Conservation (phyloP, 2,888 invertebrate genomes). For the Myathropa florea region DNA sequence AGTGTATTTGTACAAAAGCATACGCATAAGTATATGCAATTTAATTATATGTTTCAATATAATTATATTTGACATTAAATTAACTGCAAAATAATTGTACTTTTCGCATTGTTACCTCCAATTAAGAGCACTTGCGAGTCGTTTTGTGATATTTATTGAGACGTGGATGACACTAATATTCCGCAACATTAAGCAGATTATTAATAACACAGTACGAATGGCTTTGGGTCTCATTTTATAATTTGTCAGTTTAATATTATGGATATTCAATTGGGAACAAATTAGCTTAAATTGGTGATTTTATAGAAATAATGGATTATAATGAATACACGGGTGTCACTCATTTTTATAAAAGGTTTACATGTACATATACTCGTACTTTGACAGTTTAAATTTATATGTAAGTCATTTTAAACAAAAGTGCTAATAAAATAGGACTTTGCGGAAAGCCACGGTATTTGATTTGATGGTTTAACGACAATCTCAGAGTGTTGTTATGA, state of each 20-base stretch:
- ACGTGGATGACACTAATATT: not conserved
- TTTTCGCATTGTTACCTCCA: not conserved
- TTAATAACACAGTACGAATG: not conserved
- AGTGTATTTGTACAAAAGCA: not conserved
- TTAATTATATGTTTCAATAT: not conserved
- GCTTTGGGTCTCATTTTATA: not conserved
- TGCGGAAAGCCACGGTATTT: no score
- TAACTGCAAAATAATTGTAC: not conserved
- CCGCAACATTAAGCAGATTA: not conserved
- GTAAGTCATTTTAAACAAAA: no score
- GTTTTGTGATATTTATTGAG: not conserved
- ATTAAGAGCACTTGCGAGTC: not conserved
- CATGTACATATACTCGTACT: no score
- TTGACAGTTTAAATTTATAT: no score
- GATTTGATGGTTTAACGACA: no score
- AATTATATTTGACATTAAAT: not conserved
- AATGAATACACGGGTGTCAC: not conserved
- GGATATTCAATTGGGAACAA: not conserved
- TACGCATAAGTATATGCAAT: not conserved
- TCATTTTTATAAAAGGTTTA: no score
- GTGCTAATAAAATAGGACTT: no score
- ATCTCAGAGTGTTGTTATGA: no score
- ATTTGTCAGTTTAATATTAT: not conserved
- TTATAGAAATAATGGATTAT: not conserved
- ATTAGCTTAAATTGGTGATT: no score